Base-by-base conservation (phyloP, 2,113 vertebrate species). In the Acrocephalus kingi region DNA sequence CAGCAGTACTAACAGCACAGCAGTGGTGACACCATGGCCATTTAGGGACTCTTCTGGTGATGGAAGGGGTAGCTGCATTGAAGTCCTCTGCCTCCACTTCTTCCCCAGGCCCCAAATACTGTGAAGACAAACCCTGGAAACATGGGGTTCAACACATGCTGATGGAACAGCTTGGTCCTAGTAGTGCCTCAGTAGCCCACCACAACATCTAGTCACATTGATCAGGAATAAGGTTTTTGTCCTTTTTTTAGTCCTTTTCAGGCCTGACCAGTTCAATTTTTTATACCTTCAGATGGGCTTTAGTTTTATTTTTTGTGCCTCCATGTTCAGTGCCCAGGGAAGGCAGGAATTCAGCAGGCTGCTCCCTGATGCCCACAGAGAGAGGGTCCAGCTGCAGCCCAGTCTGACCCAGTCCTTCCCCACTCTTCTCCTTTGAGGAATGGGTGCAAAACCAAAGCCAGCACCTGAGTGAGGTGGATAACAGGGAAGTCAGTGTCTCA, bases 361-460 rank as follows among this genome's bases (percentile, higher is more conserved):
- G 64, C 31, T 58, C 24, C 28, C 17, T 7, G 6, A 1, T 41
- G 24, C 6, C 54, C 0, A 0, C 10, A 77, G 15, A 64, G 17
- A 51, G 9, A 92, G 41, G 21, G 30, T 71, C 41, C 39, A 80
- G n/a, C 24, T 78, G 37, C 21, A 71, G 37, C 21, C 37, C 35
- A 39, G 14, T 31, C 35, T 43, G 28, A 46, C 15, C 39, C 48
- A n/a, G n/a, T 27, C 8, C 12, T 28, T 84, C 19, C 61, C 30
- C 33, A 12, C 30, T 63, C 55, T 82, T 39, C 37, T 64, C 25
- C 48, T 67, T 58, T 63, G 17, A 82, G 56, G 13, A 75, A 58
- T 24, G 25, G 37, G 5, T 49, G 16, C 18, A 66, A 94, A 71
- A 15, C 15, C 18, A 14, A 87, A 77, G 30, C 46, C 33, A 91